phyloP scores from a whole-genome alignment of 2,113 vertebrate genomes.

The Gymnogyps californianus region DNA sequence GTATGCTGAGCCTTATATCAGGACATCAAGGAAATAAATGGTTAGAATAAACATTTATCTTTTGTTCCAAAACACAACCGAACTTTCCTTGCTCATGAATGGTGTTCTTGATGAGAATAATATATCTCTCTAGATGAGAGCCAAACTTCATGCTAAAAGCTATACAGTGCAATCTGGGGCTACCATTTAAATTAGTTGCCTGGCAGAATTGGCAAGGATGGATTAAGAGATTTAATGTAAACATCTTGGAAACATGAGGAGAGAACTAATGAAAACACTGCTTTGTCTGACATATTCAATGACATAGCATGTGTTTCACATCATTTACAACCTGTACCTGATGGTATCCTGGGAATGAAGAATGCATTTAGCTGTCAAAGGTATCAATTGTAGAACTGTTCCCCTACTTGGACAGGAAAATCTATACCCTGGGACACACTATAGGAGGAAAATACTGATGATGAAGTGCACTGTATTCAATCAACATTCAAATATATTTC shows the following conservation, averaged over 20 bases:
- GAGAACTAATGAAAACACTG: background rate
- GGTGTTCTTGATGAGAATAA: background rate
- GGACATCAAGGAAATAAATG: background rate
- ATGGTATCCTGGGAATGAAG: background rate
- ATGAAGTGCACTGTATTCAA: background rate
- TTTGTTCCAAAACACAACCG: background rate
- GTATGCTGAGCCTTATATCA: background rate
- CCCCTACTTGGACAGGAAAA: background rate
- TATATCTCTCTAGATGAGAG: background rate
- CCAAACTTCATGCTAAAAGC: background rate
- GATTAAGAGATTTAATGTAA: background rate
- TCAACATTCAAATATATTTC: background rate
- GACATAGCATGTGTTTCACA: background rate
- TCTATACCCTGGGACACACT: background rate
- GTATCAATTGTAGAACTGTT: background rate
- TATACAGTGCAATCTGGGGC: background rate
- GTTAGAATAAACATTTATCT: background rate
- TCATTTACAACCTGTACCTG: background rate
- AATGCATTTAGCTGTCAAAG: background rate
- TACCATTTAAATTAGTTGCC: background rate
- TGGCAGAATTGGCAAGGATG: background rate
- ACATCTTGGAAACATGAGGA: background rate
- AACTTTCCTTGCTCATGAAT: background rate
- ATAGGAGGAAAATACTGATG: background rate
- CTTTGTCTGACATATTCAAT: background rate